Conservation (phyloP, 2,113 vertebrate species). For the Pseudopodoces humilis region DNA sequence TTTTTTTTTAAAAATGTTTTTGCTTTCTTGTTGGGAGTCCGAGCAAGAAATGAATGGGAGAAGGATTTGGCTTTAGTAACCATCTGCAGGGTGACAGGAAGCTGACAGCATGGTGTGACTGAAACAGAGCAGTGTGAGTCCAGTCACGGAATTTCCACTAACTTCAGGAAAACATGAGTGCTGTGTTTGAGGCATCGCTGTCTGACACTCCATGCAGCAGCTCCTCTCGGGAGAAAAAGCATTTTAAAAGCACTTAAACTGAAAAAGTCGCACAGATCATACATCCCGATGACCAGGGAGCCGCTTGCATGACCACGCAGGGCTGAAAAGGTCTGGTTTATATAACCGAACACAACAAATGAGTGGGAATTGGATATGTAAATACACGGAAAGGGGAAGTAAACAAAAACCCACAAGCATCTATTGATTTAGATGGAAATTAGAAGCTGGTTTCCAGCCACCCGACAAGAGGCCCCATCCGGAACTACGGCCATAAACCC, state of each 20-base stretch:
- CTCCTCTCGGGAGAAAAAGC: not conserved
- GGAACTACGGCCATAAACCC: not conserved
- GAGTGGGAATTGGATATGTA: not conserved
- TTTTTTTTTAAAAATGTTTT: too few relatives aligned
- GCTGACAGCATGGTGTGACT: not conserved
- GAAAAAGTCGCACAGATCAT: fast-evolving
- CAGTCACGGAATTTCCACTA: not conserved
- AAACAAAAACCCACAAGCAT: not conserved
- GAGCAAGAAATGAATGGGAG: not conserved
- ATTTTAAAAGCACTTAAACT: not conserved
- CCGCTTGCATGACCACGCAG: fast-evolving
- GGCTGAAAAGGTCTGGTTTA: not conserved
- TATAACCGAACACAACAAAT: not conserved
- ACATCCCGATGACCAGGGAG: not conserved
- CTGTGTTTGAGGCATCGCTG: not conserved
- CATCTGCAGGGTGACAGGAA: not conserved
- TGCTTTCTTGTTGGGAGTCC: not conserved
- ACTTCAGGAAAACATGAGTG: not conserved
- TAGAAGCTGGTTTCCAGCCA: not conserved
- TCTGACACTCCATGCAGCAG: fast-evolving
- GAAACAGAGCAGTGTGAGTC: not conserved
- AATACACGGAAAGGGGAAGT: not conserved
- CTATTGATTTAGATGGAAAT: not conserved
- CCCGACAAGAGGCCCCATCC: not conserved
- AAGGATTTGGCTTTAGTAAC: not conserved